These are phyloP conservation scores for Channallabes apus DNA, from an alignment of 2,797 vertebrate genomes.

Conservation along the genomic window DNA sequence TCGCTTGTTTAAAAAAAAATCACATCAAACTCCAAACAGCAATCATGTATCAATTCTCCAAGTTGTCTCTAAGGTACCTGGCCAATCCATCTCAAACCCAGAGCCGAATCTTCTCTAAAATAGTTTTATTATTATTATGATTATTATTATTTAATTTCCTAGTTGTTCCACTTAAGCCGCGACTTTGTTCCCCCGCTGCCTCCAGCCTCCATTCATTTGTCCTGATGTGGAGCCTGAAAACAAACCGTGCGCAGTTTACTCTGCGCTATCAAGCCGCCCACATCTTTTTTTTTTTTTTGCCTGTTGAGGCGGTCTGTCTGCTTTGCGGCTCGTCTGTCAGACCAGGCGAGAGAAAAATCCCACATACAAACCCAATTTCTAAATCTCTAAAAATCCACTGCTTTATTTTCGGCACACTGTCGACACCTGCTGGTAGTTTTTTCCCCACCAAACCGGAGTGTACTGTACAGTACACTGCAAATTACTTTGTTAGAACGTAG, in stretches of 20 bases:
- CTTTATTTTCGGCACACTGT: background rate
- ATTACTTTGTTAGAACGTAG: background rate
- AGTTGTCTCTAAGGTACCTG: slow-evolving; percentile 53
- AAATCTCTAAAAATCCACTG: background rate
- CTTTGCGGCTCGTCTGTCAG: background rate
- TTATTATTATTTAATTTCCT: background rate
- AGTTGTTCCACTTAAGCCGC: slow-evolving; percentile 52
- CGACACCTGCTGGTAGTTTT: slow-evolving; percentile 53
- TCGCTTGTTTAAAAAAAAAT: slow-evolving; percentile 11
- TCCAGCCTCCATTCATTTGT: slow-evolving; percentile 78
- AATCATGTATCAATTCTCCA: slow-evolving; percentile 60
- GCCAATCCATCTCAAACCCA: slow-evolving; percentile 70
- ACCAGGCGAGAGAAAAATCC: background rate
- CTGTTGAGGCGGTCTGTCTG: slow-evolving; percentile 32
- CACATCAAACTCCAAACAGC: slow-evolving; percentile 53
- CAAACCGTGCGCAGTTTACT: slow-evolving; percentile 46
- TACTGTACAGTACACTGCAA: background rate
- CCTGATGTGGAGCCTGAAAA: slow-evolving; percentile 64
- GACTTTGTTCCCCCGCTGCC: slow-evolving; percentile 43
- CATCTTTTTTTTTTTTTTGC: slow-evolving; percentile 47
- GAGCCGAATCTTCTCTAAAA: slow-evolving; percentile 32
- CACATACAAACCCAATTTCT: background rate
- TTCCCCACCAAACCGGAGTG: background rate
- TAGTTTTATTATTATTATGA: slow-evolving; percentile 30
- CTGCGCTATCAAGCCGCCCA: slow-evolving; percentile 44